Conservation (phyloP, 1,140 invertebrate genomes). For the Cecropterus lyciades region DNA sequence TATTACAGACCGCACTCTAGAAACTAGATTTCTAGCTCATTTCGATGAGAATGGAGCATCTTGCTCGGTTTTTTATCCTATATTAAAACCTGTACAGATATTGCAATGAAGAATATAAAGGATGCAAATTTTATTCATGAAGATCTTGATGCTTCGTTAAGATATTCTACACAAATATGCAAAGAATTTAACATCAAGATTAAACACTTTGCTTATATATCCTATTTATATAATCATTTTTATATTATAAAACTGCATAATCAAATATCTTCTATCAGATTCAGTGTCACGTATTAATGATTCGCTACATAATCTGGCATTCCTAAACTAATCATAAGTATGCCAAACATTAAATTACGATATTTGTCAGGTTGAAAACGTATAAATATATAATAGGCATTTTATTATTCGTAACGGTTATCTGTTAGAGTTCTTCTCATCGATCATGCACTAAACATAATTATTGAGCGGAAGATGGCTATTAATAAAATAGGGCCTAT, state of each 20-base stretch:
- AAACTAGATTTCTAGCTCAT: constrained; percentile 49
- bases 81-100: too few relatives aligned
- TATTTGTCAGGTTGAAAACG: constrained; percentile 7
- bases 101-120: too few relatives aligned
- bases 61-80: neutral
- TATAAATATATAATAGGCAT: constrained; percentile 7
- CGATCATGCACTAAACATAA: neutral
- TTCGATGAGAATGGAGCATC: constrained; percentile 48
- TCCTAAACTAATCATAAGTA: neutral
- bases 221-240: too few relatives aligned
- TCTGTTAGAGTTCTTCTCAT: neutral
- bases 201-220: too few relatives aligned
- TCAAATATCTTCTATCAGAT: neutral
- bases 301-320: neutral
- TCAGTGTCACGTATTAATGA: constrained; percentile 3
- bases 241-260: too few relatives aligned
- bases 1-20: constrained; percentile 43
- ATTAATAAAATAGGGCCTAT: too few relatives aligned
- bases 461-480: too few relatives aligned
- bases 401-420: constrained; percentile 5
- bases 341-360: constrained; percentile 8
- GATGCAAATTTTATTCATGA: constrained; percentile 14
- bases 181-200: too few relatives aligned
- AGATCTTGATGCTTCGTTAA: neutral
- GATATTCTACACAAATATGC: too few relatives aligned